Percentiles rank a stretch among this genome's conserved stretches.
These are phyloP conservation scores for Morpho helenor DNA, from an alignment of 2,888 invertebrate species.

Conservation along the genomic window DNA sequence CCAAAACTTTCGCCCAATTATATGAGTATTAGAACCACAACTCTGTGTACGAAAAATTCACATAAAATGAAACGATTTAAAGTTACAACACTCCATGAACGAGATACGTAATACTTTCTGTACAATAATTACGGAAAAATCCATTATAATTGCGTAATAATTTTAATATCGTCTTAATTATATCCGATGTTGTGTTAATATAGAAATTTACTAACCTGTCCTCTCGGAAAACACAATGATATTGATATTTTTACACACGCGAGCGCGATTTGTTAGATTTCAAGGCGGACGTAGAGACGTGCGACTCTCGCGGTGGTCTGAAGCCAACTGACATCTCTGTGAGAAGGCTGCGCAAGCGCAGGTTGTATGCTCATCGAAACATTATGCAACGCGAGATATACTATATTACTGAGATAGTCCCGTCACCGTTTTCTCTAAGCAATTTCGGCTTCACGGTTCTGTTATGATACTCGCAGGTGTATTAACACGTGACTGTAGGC, in stretches of 20 bases:
- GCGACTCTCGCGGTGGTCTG: conserved; percentile 29
- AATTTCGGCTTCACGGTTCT: conserved; percentile 10
- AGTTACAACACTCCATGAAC: conserved; percentile 1
- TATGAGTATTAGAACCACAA: conserved; percentile 1
- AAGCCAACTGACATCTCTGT: conserved; percentile 34
- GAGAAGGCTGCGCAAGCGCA: conserved; percentile 32
- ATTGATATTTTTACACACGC: conserved; percentile 17
- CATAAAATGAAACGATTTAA: background rate
- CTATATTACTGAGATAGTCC: conserved; percentile 13
- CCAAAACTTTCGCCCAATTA: conserved; percentile 11
- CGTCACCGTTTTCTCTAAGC: conserved; percentile 18
- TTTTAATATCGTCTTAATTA: background rate
- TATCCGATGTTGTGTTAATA: too few relatives aligned
- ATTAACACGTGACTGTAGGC: background rate
- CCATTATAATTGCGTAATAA: background rate
- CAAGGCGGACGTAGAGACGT: conserved; percentile 22
- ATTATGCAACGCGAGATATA: conserved; percentile 22
- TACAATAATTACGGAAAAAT: background rate
- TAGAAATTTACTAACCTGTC: conserved; percentile 9
- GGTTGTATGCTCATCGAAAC: conserved; percentile 15
- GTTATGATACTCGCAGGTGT: conserved; percentile 1
- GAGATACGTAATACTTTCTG: conserved; percentile 1
- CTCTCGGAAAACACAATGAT: conserved; percentile 5
- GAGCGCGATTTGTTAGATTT: background rate
- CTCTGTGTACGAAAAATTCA: conserved; percentile 1